Evolutionary conservation across 2,113 vertebrate species (phyloP).

Genomic region (Platichthys flesus): DNA sequence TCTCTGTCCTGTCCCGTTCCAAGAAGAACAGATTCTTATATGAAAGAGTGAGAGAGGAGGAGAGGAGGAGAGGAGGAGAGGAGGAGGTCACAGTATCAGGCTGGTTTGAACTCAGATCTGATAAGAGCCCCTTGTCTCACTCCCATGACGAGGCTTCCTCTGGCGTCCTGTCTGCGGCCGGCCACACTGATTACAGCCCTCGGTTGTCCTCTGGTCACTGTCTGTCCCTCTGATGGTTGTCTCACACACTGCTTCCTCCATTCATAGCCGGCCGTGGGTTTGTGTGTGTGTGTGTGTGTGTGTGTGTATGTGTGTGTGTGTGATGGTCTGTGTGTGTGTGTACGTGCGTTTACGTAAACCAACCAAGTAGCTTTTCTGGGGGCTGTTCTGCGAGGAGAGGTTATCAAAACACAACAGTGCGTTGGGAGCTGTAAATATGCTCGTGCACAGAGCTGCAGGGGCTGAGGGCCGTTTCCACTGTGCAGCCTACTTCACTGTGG

Average conservation of each 20-base stretch:
- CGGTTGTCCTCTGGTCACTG: slow-evolving; percentile 66
- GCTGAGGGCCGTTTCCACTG: slow-evolving; percentile 66
- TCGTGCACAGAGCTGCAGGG: slow-evolving; percentile 23
- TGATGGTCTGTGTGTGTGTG: not conserved
- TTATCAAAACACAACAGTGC: slow-evolving; percentile 75
- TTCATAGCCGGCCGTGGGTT: not conserved
- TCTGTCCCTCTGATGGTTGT: slow-evolving; percentile 75
- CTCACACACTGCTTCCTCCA: slow-evolving; percentile 65
- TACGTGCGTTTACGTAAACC: slow-evolving; percentile 69
- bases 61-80: slow-evolving; percentile 20
- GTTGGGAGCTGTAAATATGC: slow-evolving; percentile 67
- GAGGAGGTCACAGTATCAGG: slow-evolving; percentile 31
- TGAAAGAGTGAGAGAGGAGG: not conserved
- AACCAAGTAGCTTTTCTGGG: slow-evolving; percentile 67
- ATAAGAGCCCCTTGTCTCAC: slow-evolving; percentile 70
- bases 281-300: slow-evolving; percentile 25
- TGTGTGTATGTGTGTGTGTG: slow-evolving; percentile 11
- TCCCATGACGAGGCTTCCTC: slow-evolving; percentile 85
- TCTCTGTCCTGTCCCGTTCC: no score
- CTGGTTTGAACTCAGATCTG: slow-evolving; percentile 71
- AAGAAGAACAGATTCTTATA: no score
- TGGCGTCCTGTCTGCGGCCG: slow-evolving; percentile 75
- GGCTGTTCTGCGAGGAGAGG: slow-evolving; percentile 76
- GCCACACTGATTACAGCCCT: slow-evolving; percentile 68
- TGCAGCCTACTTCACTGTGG: slow-evolving; percentile 36